phyloP scores from a whole-genome alignment of 2,888 invertebrate species.

The Lithophane semibrunnea region DNA sequence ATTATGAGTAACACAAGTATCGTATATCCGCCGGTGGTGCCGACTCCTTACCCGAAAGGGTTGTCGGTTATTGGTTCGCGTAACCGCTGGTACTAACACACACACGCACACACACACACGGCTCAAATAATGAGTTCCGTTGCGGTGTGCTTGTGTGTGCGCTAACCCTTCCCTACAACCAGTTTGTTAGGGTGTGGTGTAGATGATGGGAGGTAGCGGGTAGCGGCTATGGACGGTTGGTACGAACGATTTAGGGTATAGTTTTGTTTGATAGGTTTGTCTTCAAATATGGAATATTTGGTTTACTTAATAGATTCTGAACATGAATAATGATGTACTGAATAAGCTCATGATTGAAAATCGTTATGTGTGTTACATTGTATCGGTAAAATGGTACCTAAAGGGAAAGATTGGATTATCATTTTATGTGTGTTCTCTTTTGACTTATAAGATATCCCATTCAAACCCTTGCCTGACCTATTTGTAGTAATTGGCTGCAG shows the following conservation, averaged over 20 bases:
- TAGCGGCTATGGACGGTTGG: slow-evolving; percentile 16
- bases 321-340: too few species aligned
- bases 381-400: too few species aligned
- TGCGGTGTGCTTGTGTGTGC: slow-evolving; percentile 62
- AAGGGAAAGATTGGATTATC: too few species aligned
- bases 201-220: slow-evolving; percentile 56
- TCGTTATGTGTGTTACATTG: too few species aligned
- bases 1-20: slow-evolving; percentile 12
- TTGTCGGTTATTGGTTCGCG: slow-evolving; percentile 79
- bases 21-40: slow-evolving; percentile 51
- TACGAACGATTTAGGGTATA: not conserved
- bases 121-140: slow-evolving; percentile 58
- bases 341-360: too few species aligned
- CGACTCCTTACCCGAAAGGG: slow-evolving; percentile 75
- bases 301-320: too few species aligned
- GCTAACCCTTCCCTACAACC: slow-evolving; percentile 82
- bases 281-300: too few species aligned
- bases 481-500: too few species aligned
- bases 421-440: too few species aligned
- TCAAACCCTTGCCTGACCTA: too few species aligned
- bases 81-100: slow-evolving; percentile 60
- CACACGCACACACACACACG: slow-evolving; percentile 49
- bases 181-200: slow-evolving; percentile 73
- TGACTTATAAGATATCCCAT: too few species aligned
- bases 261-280: not conserved